Evolutionary conservation across 2,888 invertebrate genomes (phyloP), one percentile per base, ranked within the genome.

Genomic region (Cryptocephalus primarius): DNA sequence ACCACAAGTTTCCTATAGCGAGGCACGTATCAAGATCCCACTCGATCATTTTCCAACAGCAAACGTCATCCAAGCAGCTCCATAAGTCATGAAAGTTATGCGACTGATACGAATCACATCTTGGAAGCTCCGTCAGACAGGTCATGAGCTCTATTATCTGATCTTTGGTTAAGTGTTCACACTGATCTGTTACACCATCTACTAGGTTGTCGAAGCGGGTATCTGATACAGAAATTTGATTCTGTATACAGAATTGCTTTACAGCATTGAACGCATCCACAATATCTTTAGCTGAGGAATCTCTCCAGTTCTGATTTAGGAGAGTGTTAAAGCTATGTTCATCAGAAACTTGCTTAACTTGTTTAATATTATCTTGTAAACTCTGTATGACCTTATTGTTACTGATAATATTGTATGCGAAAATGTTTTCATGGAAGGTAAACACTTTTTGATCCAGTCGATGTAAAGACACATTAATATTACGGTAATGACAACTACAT

Each of bases 51-150:
- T 60, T 62, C 62, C 61, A 64, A 11, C 74, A 62, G 57, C 85
- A 85, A 45, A 78, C 77, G 54, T 78, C 75, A 61, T 88, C 85
- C 42, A 89, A 60, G 9, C 78, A 76, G 43, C 74, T 78, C 81
- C 83, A 83, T 1, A 87, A 66, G 58, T 78, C 77, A 47, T 76
- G 72, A 57, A 72, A 83, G 64, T 83, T 82, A 48, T 75, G 73
- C 4, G 76, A 71, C 44, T 73, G 69, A 8, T 75, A 67, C 1
- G 75, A 73, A 12, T 67, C 64, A 11, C 77, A 72, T 42, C 66
- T 63, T 1, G 82, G 79, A 68, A 78, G 76, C 39, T 72, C 61
- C 2, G 61, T 60, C 8, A 86, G 52, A 42, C 72, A 68, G 44
- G 68, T 65, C 51, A 85, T 71, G 32, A 82, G 54, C 11, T 64